phyloP scores from a whole-genome alignment of 2,888 invertebrate species.

The Trilocha varians region DNA sequence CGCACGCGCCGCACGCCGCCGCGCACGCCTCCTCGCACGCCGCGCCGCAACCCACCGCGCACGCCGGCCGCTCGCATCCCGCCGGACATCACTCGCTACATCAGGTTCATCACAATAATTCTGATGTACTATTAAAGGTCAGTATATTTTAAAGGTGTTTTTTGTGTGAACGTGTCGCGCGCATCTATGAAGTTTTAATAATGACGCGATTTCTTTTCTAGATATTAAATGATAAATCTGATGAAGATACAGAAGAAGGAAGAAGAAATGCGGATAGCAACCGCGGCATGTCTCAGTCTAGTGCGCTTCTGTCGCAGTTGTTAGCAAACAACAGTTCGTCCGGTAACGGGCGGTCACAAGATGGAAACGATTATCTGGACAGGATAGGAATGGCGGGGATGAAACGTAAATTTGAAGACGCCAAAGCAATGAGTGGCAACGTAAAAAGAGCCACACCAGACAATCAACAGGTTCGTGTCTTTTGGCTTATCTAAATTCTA shows the following conservation, averaged over 20 bases:
- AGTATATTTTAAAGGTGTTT: too few species aligned
- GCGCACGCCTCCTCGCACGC: constrained; percentile 18
- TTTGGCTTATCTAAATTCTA: too few species aligned
- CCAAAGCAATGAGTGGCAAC: constrained; percentile 76
- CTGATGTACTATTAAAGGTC: constrained; percentile 73
- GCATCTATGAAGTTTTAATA: not conserved
- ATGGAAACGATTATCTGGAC: constrained; percentile 48
- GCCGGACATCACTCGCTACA: constrained; percentile 21
- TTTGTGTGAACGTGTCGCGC: not conserved
- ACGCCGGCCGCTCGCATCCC: constrained; percentile 17
- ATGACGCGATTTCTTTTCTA: constrained; percentile 29
- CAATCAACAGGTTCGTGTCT: constrained; percentile 66
- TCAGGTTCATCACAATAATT: constrained; percentile 47
- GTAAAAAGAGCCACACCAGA: constrained; percentile 68
- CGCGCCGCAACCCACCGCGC: constrained; percentile 21
- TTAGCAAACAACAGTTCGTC: constrained; percentile 51
- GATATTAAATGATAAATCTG: constrained; percentile 87
- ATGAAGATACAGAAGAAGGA: constrained; percentile 81
- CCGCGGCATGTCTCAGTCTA: constrained; percentile 49
- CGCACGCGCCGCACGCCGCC: constrained; percentile 28
- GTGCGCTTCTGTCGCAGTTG: constrained; percentile 71
- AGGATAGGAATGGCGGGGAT: constrained; percentile 44
- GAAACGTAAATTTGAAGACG: constrained; percentile 67
- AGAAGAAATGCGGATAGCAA: constrained; percentile 48
- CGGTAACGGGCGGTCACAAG: constrained; percentile 45